Conservation (phyloP, 2,113 vertebrate genomes). For the Delphinapterus leucas region DNA sequence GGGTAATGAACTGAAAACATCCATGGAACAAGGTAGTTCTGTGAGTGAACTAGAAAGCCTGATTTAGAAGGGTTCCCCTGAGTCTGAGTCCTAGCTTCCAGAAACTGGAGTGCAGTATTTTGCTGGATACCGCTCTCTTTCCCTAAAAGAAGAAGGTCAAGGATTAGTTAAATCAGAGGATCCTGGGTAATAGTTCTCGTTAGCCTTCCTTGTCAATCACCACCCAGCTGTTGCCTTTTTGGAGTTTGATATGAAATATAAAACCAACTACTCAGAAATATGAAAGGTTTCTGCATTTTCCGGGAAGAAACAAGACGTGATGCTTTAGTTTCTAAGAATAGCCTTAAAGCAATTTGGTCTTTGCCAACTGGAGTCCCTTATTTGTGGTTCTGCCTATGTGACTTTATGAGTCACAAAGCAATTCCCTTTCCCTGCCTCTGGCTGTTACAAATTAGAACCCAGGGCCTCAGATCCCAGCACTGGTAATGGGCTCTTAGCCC, state of each 20-base stretch:
- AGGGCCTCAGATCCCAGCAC: not conserved
- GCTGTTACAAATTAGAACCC: not conserved
- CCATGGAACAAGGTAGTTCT: no score
- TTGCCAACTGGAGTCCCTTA: conserved; percentile 78
- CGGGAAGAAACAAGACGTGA: conserved; percentile 77
- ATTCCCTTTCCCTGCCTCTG: not conserved
- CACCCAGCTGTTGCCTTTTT: conserved; percentile 69
- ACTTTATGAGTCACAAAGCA: conserved; percentile 70
- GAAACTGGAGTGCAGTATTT: not conserved
- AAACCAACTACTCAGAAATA: conserved; percentile 65
- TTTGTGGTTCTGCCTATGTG: conserved; percentile 74
- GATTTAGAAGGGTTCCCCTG: not conserved
- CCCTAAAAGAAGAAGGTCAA: not conserved
- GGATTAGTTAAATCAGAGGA: not conserved
- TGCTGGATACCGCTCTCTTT: not conserved
- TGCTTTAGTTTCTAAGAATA: conserved; percentile 78
- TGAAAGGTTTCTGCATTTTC: conserved; percentile 75
- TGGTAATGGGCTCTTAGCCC: not conserved
- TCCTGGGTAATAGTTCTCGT: not conserved
- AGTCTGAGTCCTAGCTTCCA: not conserved
- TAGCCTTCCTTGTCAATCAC: not conserved
- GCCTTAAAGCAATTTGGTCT: conserved; percentile 75
- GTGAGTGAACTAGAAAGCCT: not conserved
- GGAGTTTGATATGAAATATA: conserved; percentile 68
- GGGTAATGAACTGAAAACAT: not conserved